A percentile compares a stretch with the other conserved stretches of the same genome.
Evolutionary conservation across 1,140 invertebrate genomes (phyloP).

Genomic region (Bombus confusus): DNA sequence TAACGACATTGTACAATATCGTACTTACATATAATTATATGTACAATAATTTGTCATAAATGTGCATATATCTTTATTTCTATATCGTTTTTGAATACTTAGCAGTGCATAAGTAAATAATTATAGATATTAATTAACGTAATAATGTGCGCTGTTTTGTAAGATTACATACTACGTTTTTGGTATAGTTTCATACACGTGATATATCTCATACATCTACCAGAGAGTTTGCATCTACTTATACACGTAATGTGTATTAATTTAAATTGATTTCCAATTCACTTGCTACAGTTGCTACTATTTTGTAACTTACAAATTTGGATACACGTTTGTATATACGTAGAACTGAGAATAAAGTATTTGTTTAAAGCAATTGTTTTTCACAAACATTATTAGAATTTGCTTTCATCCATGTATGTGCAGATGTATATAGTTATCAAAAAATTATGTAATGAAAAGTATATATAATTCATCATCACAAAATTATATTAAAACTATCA

Average conservation of each 20-base stretch:
- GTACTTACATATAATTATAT: slow-evolving; percentile 19
- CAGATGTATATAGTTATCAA: neutral
- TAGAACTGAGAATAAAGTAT: too few relatives aligned
- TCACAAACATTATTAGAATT: neutral
- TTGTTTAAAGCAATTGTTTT: neutral
- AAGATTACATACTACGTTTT: neutral
- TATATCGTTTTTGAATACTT: neutral
- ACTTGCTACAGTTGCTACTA: slow-evolving; percentile 6
- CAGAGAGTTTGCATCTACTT: too few relatives aligned
- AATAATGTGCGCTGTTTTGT: neutral
- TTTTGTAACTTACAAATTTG: neutral
- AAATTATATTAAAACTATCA: neutral
- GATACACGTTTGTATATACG: neutral
- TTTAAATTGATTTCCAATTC: neutral
- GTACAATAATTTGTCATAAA: slow-evolving; percentile 11
- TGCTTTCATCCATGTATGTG: neutral
- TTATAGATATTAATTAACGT: neutral
- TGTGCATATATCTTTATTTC: neutral
- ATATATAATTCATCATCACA: neutral
- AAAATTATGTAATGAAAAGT: neutral
- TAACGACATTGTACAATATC: slow-evolving; percentile 15
- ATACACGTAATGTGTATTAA: neutral
- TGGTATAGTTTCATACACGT: neutral
- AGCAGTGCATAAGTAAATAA: neutral
- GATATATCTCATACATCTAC: neutral